A percentile compares a stretch with the other conserved stretches of the same genome.
Conservation (phyloP, 2,888 invertebrate species). For the Microctonus hyperodae region DNA sequence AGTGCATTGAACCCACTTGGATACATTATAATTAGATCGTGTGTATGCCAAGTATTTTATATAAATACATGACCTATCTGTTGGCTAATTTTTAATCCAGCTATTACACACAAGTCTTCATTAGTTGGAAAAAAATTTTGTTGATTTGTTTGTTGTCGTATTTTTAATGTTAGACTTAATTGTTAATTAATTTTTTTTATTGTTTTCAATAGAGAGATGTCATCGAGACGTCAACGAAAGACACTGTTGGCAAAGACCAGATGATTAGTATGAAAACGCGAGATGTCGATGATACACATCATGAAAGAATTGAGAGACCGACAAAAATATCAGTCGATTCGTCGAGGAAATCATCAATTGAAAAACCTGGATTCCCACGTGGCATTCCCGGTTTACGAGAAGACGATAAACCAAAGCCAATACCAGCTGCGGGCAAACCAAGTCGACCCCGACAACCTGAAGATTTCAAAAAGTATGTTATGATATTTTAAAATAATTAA, state of each 20-base stretch:
- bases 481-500: too few species aligned
- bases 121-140: background rate
- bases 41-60: too few species aligned
- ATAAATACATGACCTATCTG: background rate
- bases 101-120: background rate
- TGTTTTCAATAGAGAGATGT: constrained; percentile 54
- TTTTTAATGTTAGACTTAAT: background rate
- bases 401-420: constrained; percentile 53
- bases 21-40: constrained; percentile 15
- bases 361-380: constrained; percentile 49
- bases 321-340: constrained; percentile 39
- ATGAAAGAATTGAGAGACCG: constrained; percentile 45
- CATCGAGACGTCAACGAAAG: constrained; percentile 52
- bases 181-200: constrained; percentile 15
- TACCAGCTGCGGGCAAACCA: constrained; percentile 55
- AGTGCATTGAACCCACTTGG: constrained; percentile 13
- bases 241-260: constrained; percentile 53
- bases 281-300: constrained; percentile 52
- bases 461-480: constrained; percentile 34
- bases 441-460: constrained; percentile 49
- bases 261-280: constrained; percentile 54
- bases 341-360: constrained; percentile 44
- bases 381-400: constrained; percentile 56
- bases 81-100: background rate
- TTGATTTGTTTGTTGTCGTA: background rate